These are phyloP conservation scores for Labia minor DNA, from an alignment of 2,888 invertebrate species.

Conservation along the genomic window DNA sequence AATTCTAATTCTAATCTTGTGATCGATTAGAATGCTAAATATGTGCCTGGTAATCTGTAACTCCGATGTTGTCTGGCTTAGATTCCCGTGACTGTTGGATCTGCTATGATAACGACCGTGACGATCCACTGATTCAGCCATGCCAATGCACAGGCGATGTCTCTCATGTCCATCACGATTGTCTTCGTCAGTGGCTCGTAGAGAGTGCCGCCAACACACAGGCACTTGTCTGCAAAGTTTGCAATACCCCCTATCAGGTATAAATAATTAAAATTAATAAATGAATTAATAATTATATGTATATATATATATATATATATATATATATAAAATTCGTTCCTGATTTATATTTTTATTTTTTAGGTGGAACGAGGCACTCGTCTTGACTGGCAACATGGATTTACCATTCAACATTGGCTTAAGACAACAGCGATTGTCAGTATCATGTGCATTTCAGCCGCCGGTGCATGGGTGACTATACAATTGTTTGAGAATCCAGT, in stretches of 20 bases:
- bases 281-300: conserved; percentile 39
- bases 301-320: neutral
- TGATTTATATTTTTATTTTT: conserved; percentile 20
- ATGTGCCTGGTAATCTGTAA: too few species aligned
- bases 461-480: conserved; percentile 67
- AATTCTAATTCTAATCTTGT: neutral
- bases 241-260: conserved; percentile 70
- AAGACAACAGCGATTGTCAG: conserved; percentile 70
- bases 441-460: conserved; percentile 64
- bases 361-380: conserved; percentile 36
- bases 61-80: too few species aligned
- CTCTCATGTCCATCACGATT: conserved; percentile 85
- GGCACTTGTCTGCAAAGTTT: conserved; percentile 69
- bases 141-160: conserved; percentile 87
- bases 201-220: conserved; percentile 64
- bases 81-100: conserved; percentile 82
- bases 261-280: conserved; percentile 64
- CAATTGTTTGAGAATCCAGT: conserved; percentile 68
- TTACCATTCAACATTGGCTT: conserved; percentile 73
- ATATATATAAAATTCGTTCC: conserved; percentile 5
- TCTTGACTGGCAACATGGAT: conserved; percentile 73
- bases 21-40: too few species aligned
- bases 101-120: conserved; percentile 73
- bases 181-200: conserved; percentile 77
- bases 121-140: conserved; percentile 75